Conservation (phyloP, 2,797 vertebrate species). For the Emys orbicularis region DNA sequence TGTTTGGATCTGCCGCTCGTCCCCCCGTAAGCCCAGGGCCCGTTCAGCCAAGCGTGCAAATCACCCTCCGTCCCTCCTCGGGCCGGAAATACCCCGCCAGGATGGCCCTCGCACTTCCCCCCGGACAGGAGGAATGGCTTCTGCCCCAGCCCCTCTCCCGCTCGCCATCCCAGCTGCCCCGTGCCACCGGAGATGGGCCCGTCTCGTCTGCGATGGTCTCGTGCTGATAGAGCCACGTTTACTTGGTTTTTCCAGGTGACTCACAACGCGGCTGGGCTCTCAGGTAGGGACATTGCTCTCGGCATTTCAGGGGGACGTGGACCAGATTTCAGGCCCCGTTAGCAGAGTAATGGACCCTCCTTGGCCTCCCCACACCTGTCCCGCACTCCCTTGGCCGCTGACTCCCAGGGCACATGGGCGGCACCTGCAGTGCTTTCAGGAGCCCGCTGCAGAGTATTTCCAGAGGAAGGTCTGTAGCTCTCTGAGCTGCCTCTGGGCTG, state of each 20-base stretch:
- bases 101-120: not conserved
- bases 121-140: not conserved
- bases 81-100: not conserved
- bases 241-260: not conserved
- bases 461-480: not conserved
- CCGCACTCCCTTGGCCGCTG: not conserved
- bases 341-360: not conserved
- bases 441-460: not conserved
- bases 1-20: not conserved
- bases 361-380: not conserved
- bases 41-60: not conserved
- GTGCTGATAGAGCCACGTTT: not conserved
- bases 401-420: not conserved
- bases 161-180: not conserved
- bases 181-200: not conserved
- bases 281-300: not conserved
- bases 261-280: rapidly evolving
- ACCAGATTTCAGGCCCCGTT: not conserved
- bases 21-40: not conserved
- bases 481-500: not conserved
- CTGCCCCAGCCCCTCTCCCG: rapidly evolving
- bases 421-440: not conserved
- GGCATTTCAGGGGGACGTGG: not conserved
- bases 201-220: not conserved
- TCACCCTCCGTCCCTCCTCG: not conserved